Conservation (phyloP, 2,888 invertebrate genomes). For the Fragum whitleyi region DNA sequence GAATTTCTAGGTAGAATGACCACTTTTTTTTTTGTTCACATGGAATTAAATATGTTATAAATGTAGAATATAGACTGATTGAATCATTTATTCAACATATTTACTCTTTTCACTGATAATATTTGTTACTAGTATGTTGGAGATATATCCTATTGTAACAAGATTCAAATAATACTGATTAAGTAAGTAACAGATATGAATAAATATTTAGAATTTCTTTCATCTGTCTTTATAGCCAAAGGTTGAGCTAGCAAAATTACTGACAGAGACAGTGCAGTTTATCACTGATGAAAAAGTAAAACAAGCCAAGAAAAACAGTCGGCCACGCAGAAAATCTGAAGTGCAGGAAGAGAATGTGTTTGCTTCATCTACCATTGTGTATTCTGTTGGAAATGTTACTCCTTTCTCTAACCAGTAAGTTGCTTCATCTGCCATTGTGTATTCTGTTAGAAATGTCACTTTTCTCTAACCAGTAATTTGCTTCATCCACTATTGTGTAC, state of each 20-base stretch:
- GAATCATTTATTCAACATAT: too few species aligned
- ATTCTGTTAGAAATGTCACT: conserved; percentile 70
- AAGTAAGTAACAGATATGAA: too few species aligned
- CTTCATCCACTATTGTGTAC: conserved; percentile 76
- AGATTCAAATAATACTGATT: too few species aligned
- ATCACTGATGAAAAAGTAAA: conserved; percentile 62
- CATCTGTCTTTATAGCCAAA: conserved; percentile 68
- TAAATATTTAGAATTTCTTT: too few species aligned
- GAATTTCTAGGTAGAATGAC: too few species aligned
- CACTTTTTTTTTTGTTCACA: too few species aligned
- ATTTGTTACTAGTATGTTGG: too few species aligned
- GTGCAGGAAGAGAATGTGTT: conserved; percentile 74
- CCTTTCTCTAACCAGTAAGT: conserved; percentile 73
- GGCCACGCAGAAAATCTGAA: conserved; percentile 39
- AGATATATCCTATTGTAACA: too few species aligned
- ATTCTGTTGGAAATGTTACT: conserved; percentile 72
- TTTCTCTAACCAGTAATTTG: conserved; percentile 73
- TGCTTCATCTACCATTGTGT: conserved; percentile 75
- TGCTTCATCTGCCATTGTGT: conserved; percentile 63
- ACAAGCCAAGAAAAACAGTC: conserved; percentile 49
- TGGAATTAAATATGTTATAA: too few species aligned
- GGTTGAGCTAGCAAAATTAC: conserved; percentile 67
- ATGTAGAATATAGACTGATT: too few species aligned
- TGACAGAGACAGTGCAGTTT: conserved; percentile 71
- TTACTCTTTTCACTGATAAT: too few species aligned